Percentiles rank a stretch among this genome's conserved stretches.
These are phyloP conservation scores for Lepidocyrtinus sp. DNA, from an alignment of 2,888 invertebrate species.

Conservation along the genomic window DNA sequence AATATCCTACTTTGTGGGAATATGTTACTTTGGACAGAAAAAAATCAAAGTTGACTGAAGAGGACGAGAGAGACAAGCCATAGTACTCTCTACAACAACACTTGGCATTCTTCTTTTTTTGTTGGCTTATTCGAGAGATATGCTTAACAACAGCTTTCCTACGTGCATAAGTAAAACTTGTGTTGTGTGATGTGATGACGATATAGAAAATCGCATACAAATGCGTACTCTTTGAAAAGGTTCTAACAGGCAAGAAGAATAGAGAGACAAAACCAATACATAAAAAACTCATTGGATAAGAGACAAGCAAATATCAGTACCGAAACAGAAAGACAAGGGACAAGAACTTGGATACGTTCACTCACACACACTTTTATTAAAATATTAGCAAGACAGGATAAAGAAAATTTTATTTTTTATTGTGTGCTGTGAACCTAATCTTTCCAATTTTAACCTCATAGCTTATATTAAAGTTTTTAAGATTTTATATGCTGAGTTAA, in stretches of 20 bases:
- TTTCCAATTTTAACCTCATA: no score
- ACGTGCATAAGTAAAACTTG: conserved; percentile 12
- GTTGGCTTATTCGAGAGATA: conserved; percentile 5
- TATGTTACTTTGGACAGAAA: neutral
- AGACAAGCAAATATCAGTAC: conserved; percentile 46
- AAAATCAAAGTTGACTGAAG: conserved; percentile 14
- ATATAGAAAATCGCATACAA: neutral
- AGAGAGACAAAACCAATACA: conserved; percentile 30
- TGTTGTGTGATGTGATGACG: conserved; percentile 12
- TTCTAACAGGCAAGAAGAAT: no score
- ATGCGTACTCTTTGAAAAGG: neutral
- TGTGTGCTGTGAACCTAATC: no score
- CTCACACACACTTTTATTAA: no score
- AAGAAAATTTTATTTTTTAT: no score
- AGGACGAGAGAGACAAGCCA: conserved; percentile 9
- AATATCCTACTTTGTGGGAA: conserved; percentile 5
- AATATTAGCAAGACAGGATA: no score
- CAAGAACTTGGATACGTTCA: conserved; percentile 68
- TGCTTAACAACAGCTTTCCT: conserved; percentile 4
- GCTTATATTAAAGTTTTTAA: no score
- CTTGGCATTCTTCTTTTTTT: conserved; percentile 6
- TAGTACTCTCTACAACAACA: neutral
- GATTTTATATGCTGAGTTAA: no score
- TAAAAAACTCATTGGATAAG: conserved; percentile 33
- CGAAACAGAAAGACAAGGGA: conserved; percentile 57